Evolutionary conservation across 1,140 invertebrate genomes (phyloP).

Genomic region (Drosophila nebulosa): DNA sequence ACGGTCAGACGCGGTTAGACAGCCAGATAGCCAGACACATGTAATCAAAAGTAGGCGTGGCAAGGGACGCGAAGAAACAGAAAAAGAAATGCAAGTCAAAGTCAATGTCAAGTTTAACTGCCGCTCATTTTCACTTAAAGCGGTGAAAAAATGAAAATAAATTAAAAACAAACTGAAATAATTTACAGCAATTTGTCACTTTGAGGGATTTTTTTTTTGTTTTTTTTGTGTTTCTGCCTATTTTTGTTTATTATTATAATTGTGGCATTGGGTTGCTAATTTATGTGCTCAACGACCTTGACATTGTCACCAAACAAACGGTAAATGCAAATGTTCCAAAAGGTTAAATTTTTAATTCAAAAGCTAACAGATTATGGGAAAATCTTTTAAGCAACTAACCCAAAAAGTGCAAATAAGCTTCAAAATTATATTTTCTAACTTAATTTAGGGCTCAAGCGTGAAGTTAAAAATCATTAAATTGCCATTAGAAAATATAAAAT

Average conservation of each 20-base stretch:
- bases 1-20: not conserved
- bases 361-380: not conserved
- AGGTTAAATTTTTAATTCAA: not conserved
- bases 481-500: too few relatives aligned
- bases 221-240: not conserved
- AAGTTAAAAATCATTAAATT: too few relatives aligned
- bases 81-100: conserved; percentile 27
- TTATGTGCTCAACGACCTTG: conserved; percentile 34
- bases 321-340: not conserved
- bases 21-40: not conserved
- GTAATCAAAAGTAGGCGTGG: not conserved
- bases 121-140: not conserved
- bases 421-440: not conserved
- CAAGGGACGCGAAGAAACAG: too few relatives aligned
- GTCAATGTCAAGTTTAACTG: conserved; percentile 47
- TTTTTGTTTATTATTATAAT: conserved; percentile 3
- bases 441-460: too few relatives aligned
- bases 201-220: not conserved
- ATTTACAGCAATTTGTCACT: not conserved
- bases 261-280: conserved; percentile 13
- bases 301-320: conserved; percentile 16
- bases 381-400: not conserved
- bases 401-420: not conserved
- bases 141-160: not conserved
- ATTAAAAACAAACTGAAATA: not conserved